Base-by-base conservation (phyloP, 2,113 vertebrate species). In the Microtus oregoni region DNA sequence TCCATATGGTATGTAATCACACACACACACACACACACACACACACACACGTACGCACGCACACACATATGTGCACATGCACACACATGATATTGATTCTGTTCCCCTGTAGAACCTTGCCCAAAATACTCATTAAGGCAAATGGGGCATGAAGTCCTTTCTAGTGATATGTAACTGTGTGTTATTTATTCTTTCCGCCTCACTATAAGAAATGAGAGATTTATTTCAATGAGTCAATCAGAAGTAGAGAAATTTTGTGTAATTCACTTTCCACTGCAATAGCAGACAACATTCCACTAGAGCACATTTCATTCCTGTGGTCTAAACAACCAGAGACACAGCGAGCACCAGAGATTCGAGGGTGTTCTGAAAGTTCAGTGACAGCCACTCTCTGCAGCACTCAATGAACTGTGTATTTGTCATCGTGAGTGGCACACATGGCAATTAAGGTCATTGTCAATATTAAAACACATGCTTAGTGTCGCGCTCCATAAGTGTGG, bases 201-300 rank as follows among this genome's bases (percentile, higher is more conserved):
- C 3, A 22, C 22, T 61, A 22, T 7, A 70, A 92, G 41, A 94
- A 86, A 86, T 70, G 78, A 82, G 75, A 94, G 30, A 92, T 90
- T 95, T 91, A n/a, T 92, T 95, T 95, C 88, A 83, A 41, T 41
- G n/a, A 41, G 19, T 83, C 63, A 32, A 68, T 93, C 47, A 63
- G 44, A 95, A 78, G n/a, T 94, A 81, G 32, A 41, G 86, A 96
- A 65, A 82, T 79, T 94, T 88, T 55, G 5, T 88, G 35, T 35
- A 73, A 86, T 92, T 28, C 5, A 90, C 88, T 96, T 95, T 38
- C 41, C 13, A 79, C 63, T 94, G 58, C 87, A 47, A 97, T 58
- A 86, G 41, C n/a, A 41, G 58, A 87, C 6, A 11, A 87, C 20
- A 12, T 15, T 89, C 52, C 65, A 89, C 89, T 92, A 92, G 91